Evolutionary conservation across 2,113 vertebrate genomes (phyloP).

Genomic region (Oreochromis niloticus): DNA sequence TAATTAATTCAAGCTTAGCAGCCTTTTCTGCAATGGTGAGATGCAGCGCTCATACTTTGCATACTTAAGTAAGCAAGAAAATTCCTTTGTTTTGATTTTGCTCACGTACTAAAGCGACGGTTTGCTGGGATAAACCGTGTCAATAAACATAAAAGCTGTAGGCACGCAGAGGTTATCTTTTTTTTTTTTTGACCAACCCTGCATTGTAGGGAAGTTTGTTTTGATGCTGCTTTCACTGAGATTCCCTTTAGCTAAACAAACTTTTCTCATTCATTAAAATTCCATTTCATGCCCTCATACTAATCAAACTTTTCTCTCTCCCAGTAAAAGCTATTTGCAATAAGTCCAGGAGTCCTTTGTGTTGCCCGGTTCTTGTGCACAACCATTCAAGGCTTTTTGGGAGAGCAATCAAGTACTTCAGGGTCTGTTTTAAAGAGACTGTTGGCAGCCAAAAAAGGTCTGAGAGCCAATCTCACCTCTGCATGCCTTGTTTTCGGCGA

Average conservation of each 20-base stretch:
- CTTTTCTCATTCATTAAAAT: neutral
- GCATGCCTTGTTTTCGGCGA: neutral
- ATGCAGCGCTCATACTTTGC: neutral
- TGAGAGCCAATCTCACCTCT: neutral
- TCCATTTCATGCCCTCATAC: neutral
- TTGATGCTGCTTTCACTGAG: neutral
- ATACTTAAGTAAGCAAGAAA: neutral
- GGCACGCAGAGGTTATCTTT: neutral
- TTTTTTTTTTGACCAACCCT: neutral
- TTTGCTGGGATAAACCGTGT: neutral
- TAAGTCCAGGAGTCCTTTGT: neutral
- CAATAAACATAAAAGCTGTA: neutral
- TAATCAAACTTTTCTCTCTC: neutral
- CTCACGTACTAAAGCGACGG: neutral
- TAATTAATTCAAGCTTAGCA: constrained; percentile 12
- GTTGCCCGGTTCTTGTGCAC: neutral
- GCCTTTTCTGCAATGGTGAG: neutral
- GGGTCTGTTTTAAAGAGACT: neutral
- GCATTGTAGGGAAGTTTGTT: neutral
- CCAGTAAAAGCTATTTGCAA: neutral
- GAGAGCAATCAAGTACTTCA: neutral
- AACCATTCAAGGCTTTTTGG: neutral
- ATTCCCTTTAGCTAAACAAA: neutral
- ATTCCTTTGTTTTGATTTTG: neutral
- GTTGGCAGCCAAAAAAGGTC: neutral